Evolutionary conservation across 2,113 vertebrate species (phyloP).

Genomic region (Cheirogaleus medius): DNA sequence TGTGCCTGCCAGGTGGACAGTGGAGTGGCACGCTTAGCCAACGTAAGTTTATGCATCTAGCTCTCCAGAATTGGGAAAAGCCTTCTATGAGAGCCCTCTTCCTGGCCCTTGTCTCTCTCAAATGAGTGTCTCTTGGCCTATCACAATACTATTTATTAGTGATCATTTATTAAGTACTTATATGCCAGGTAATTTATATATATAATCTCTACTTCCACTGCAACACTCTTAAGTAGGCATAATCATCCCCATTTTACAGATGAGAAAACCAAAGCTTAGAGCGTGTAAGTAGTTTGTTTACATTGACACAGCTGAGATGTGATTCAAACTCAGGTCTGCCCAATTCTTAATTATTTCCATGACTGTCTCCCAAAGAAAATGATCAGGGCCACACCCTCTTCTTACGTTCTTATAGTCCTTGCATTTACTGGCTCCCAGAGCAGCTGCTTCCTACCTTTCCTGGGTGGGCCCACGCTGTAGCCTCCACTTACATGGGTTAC

Average conservation of each 20-base stretch:
- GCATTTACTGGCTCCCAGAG: neutral
- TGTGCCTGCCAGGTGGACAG: neutral
- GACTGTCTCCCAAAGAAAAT: neutral
- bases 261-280: neutral
- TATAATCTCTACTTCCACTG: neutral
- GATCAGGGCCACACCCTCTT: neutral
- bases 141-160: neutral
- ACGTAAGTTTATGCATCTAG: neutral
- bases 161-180: neutral
- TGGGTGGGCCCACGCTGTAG: neutral
- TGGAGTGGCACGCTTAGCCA: neutral
- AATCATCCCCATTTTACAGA: neutral
- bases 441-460: neutral
- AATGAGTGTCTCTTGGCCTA: neutral
- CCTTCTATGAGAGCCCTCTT: neutral
- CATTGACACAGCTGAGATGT: neutral
- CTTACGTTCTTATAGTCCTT: neutral
- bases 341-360: constrained; percentile 1
- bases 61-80: neutral
- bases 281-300: neutral
- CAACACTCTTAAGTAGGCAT: neutral
- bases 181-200: neutral
- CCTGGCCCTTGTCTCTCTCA: neutral
- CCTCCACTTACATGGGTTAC: neutral
- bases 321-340: neutral